Evolutionary conservation across 1,140 invertebrate genomes (phyloP).

Genomic region (Tetragnatha versicolor): DNA sequence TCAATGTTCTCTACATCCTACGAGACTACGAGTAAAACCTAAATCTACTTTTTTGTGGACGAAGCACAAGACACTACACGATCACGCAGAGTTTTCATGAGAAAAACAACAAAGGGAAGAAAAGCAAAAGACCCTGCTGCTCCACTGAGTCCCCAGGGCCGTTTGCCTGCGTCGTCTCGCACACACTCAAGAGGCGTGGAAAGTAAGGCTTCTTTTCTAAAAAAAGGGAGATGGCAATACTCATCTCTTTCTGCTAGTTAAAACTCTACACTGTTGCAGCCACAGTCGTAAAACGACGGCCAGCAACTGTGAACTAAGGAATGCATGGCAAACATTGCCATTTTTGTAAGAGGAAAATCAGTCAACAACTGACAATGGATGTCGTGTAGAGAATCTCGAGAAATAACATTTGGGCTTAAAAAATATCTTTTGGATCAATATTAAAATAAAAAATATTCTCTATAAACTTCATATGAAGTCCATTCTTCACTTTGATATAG

Average conservation of each 20-base stretch:
- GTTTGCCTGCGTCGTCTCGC: background rate
- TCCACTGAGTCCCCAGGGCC: background rate
- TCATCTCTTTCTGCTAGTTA: too few relatives aligned
- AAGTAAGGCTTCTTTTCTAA: too few relatives aligned
- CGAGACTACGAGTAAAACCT: conserved; percentile 36
- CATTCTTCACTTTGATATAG: conserved; percentile 41
- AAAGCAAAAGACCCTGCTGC: background rate
- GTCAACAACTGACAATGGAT: conserved; percentile 42
- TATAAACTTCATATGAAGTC: conserved; percentile 51
- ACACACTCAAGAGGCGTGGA: background rate
- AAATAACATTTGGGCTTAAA: conserved; percentile 56
- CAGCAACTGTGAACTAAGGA: background rate
- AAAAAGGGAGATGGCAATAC: too few relatives aligned
- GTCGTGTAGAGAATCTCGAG: conserved; percentile 54
- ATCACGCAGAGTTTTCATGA: conserved; percentile 22
- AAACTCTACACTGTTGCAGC: too few relatives aligned
- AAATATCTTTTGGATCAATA: conserved; percentile 55
- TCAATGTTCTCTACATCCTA: conserved; percentile 29
- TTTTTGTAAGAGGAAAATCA: conserved; percentile 5
- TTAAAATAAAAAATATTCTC: conserved; percentile 58
- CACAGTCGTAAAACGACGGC: too few relatives aligned
- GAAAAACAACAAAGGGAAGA: background rate
- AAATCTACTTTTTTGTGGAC: conserved; percentile 40
- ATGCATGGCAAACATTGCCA: background rate
- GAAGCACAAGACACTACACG: conserved; percentile 17